Evolutionary conservation across 2,888 invertebrate genomes (phyloP).

Genomic region (Caenorhabditis sp.): DNA sequence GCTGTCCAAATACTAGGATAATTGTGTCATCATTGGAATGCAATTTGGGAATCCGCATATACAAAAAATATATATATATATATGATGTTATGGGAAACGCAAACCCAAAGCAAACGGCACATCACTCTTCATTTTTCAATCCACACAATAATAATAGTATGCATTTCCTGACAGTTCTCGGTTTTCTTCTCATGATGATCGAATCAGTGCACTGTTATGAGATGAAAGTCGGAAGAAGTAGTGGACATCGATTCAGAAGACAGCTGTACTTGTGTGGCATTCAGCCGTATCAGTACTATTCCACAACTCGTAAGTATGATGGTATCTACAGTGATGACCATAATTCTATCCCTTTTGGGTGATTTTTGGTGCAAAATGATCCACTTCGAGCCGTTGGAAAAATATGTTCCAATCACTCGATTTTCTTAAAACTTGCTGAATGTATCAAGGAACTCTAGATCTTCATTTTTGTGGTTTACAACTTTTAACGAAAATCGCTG

Average conservation of each 20-base stretch:
- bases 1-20: conserved; percentile 56
- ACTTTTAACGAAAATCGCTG: too few species aligned
- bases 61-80: conserved; percentile 58
- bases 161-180: not conserved
- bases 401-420: too few species aligned
- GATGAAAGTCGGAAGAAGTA: not conserved
- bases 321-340: too few species aligned
- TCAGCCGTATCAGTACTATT: conserved; percentile 78
- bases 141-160: not conserved
- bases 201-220: not conserved
- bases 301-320: conserved; percentile 75
- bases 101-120: conserved; percentile 9
- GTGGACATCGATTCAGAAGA: conserved; percentile 23
- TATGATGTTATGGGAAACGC: conserved; percentile 47
- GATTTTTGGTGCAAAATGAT: too few species aligned
- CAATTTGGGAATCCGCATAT: conserved; percentile 5
- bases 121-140: conserved; percentile 35
- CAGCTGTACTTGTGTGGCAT: conserved; percentile 76
- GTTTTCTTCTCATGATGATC: not conserved
- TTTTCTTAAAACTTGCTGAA: too few species aligned
- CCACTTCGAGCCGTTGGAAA: too few species aligned
- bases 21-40: conserved; percentile 36
- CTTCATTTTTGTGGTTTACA: too few species aligned
- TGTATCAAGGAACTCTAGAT: too few species aligned
- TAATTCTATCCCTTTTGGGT: too few species aligned